A percentile compares a stretch with the other conserved stretches of the same genome.
Conservation (phyloP, 2,888 invertebrate genomes). For the Acronicta aceris region DNA sequence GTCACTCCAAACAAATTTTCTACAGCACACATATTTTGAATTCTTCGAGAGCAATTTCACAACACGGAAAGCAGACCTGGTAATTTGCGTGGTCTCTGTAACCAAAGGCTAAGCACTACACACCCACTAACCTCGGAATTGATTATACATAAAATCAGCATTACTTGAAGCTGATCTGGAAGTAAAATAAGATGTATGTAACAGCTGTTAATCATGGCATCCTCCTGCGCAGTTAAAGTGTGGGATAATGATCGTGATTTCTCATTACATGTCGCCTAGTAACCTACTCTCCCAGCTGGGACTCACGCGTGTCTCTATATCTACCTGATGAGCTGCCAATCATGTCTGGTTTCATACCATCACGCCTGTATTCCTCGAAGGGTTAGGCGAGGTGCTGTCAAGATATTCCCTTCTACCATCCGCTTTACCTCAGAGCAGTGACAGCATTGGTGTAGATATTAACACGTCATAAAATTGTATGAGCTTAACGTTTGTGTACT, state of each 20-base stretch:
- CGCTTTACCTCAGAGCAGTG: too few species aligned
- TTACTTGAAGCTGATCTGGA: slow-evolving; percentile 39
- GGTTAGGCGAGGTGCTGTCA: too few species aligned
- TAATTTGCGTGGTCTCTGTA: slow-evolving; percentile 51
- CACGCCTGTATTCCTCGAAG: too few species aligned
- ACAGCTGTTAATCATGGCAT: slow-evolving; percentile 38
- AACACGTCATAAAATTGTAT: too few species aligned
- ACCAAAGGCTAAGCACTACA: slow-evolving; percentile 48
- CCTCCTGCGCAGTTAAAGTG: slow-evolving; percentile 2
- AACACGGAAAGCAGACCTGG: slow-evolving; percentile 44
- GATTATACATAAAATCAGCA: slow-evolving; percentile 56
- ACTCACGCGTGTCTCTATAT: too few species aligned
- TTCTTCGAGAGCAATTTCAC: slow-evolving; percentile 41
- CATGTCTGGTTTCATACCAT: too few species aligned
- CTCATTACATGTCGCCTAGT: too few species aligned
- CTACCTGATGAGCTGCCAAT: too few species aligned
- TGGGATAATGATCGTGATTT: background rate
- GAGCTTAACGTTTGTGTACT: too few species aligned
- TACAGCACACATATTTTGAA: slow-evolving; percentile 45
- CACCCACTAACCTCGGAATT: slow-evolving; percentile 53
- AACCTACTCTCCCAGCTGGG: too few species aligned
- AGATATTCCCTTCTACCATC: too few species aligned
- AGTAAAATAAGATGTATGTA: slow-evolving; percentile 34
- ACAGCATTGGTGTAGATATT: too few species aligned
- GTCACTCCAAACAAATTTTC: slow-evolving; percentile 22